phyloP scores from a whole-genome alignment of 2,888 invertebrate genomes.

The Drosophila macrospina region DNA sequence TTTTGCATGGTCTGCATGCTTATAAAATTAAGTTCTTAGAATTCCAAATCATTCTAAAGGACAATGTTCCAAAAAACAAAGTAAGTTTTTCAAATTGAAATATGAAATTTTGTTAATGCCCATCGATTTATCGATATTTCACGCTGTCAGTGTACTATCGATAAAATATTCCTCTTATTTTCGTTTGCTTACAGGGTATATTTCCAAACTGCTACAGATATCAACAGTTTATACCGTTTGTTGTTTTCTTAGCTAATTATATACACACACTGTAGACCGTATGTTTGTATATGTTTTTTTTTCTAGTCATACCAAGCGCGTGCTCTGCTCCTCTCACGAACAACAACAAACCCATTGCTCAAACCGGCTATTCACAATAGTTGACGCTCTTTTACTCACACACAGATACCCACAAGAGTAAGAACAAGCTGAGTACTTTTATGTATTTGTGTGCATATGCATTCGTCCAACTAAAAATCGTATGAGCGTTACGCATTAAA shows the following conservation, averaged over 20 bases:
- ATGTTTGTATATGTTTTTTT: constrained; percentile 12
- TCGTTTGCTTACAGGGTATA: constrained; percentile 33
- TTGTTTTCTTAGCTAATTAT: constrained; percentile 36
- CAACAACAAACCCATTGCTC: constrained; percentile 21
- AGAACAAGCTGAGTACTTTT: constrained; percentile 24
- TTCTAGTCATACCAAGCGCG: constrained; percentile 47
- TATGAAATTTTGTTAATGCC: not conserved
- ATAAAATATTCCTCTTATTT: not conserved
- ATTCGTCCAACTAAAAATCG: constrained; percentile 34
- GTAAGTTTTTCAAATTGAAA: constrained; percentile 1
- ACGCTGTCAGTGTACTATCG: not conserved
- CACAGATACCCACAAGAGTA: constrained; percentile 8
- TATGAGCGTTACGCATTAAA: constrained; percentile 38
- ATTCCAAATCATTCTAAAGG: not conserved
- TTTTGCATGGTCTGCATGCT: constrained; percentile 40
- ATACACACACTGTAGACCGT: not conserved
- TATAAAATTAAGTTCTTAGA: constrained; percentile 8
- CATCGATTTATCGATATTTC: not conserved
- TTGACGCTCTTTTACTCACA: constrained; percentile 35
- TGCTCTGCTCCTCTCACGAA: constrained; percentile 32
- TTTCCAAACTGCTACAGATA: constrained; percentile 29
- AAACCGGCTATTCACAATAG: constrained; percentile 57
- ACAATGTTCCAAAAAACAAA: not conserved
- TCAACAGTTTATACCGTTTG: constrained; percentile 43
- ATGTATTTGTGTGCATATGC: constrained; percentile 28